These are phyloP conservation scores for Varanus komodoensis DNA, from an alignment of 2,113 vertebrate genomes.

Conservation along the genomic window DNA sequence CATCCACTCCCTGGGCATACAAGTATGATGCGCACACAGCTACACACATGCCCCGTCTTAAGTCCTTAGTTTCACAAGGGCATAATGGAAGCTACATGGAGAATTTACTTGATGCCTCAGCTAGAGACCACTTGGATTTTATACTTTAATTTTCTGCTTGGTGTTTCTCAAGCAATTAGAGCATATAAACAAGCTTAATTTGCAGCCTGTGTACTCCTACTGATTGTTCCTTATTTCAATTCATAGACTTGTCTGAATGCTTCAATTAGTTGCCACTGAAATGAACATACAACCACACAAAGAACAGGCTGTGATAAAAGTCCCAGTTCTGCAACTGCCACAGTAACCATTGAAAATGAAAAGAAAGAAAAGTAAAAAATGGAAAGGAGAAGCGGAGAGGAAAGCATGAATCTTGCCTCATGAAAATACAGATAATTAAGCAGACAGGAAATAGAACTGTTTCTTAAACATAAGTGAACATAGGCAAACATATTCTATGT, in stretches of 20 bases:
- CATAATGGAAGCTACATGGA: slow-evolving; percentile 2
- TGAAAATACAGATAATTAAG: neutral
- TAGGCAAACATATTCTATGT: too few species aligned
- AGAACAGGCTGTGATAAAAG: slow-evolving; percentile 6
- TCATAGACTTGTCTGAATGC: neutral
- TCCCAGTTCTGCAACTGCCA: neutral
- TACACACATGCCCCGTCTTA: neutral
- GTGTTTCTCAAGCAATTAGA: neutral
- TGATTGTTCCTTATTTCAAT: neutral
- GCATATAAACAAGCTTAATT: slow-evolving; percentile 10
- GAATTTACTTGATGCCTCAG: neutral
- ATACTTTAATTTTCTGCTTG: neutral
- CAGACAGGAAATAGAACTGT: neutral
- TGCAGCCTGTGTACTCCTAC: neutral
- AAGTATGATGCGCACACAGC: neutral
- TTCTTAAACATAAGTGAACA: neutral
- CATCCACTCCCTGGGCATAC: rapidly evolving
- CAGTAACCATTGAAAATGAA: neutral
- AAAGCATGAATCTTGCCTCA: neutral
- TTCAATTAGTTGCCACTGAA: slow-evolving; percentile 18
- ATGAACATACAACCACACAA: neutral
- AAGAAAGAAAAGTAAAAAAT: neutral
- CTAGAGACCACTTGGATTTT: neutral
- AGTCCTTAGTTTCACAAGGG: neutral
- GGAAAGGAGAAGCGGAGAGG: neutral